Evolutionary conservation across 2,888 invertebrate genomes (phyloP), one percentile per base, ranked within the genome.

Genomic region (Drosophila kokeensis): DNA sequence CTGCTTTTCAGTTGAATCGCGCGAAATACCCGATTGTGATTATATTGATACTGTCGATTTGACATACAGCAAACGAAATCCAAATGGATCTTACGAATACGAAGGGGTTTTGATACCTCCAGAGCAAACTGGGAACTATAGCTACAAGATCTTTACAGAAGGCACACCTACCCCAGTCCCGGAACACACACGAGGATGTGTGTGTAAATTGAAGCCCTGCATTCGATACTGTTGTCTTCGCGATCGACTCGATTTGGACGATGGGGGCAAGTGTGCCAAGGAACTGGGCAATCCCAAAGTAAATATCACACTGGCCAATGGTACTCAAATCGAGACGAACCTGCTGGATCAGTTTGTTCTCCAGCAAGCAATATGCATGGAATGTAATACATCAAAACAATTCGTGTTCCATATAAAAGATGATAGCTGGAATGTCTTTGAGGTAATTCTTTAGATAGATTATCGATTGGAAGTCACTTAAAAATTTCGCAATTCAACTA

Each of bases 21-120:
- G 13, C 1, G 49, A 57, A 38, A 73, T 52, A 15, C 24, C n/a
- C 6, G 27, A 29, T 13, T 87, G 87, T 40, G 65, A 62, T 27
- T 82, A 62, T 59, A 57, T 58, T 18, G 81, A 85, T 42, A 75
- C 81, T 0, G 73, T 81, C 1, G 67, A 87, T 57, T 79, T 90
- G 30, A 75, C 73, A 1, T 58, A 42, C 40, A 79, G 79, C 8
- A 24, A 42, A 5, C 29, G 30, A 27, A 49, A 72, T 24, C 0
- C n/a, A 7, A 75, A 85, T 64, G 85, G 85, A n/a, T 79, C 78
- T 3, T 82, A 87, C 50, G 24, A 69, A 1, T 73, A 76, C 58
- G 70, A 80, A 7, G 81, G 76, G 8, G 53, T 83, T 21, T 10
- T 77, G 21, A 81, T 88, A 57, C 71, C 81, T 4, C 13, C 55